Percentiles rank a stretch among this genome's conserved stretches.
phyloP scores from a whole-genome alignment of 2,888 invertebrate species.

The Drosophila atripex region DNA sequence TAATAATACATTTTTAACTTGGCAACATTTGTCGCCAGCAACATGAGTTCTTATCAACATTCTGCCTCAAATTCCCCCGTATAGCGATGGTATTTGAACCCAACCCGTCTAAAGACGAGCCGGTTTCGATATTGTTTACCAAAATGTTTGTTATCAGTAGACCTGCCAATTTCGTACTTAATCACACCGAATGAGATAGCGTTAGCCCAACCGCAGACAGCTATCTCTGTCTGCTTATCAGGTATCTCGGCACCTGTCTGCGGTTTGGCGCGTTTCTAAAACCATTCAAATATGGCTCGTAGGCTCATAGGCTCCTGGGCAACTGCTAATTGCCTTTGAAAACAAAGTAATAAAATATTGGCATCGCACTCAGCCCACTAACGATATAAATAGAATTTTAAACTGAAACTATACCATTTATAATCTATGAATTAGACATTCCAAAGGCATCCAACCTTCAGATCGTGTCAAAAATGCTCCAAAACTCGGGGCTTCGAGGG shows the following conservation, averaged over 20 bases:
- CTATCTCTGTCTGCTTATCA: constrained; percentile 37
- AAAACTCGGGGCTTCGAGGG: constrained; percentile 15
- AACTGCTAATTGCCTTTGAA: constrained; percentile 22
- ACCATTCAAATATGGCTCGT: constrained; percentile 29
- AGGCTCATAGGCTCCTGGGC: not conserved
- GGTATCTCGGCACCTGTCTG: constrained; percentile 11
- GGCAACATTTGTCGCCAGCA: constrained; percentile 15
- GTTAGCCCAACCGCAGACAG: constrained; percentile 12
- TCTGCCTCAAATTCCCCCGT: constrained; percentile 19
- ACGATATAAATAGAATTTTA: constrained; percentile 27
- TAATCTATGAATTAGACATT: constrained; percentile 32
- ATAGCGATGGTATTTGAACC: constrained; percentile 35
- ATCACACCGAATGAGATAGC: constrained; percentile 22
- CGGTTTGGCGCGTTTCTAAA: constrained; percentile 25
- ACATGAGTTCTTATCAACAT: constrained; percentile 22
- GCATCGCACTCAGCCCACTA: constrained; percentile 14
- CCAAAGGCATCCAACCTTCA: constrained; percentile 44
- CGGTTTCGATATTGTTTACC: constrained; percentile 30
- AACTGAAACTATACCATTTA: constrained; percentile 8
- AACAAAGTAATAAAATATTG: constrained; percentile 42
- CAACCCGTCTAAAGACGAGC: constrained; percentile 11
- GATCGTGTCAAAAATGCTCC: constrained; percentile 33
- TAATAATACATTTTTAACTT: too few species aligned
- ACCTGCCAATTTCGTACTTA: constrained; percentile 25
- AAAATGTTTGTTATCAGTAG: constrained; percentile 20